Base-by-base conservation (phyloP, 2,888 invertebrate species). In the Thyatira batis region DNA sequence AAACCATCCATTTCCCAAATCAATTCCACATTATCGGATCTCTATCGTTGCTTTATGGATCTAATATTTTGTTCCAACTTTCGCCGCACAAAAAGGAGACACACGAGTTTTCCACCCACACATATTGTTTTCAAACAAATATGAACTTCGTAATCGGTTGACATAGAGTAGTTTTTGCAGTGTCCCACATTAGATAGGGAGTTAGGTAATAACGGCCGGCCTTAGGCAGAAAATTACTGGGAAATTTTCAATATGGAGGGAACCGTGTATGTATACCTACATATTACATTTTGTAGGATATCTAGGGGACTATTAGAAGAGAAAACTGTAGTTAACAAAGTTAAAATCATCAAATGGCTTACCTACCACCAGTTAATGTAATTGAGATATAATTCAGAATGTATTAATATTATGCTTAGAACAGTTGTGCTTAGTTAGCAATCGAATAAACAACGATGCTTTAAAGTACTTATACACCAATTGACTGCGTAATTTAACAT, bases 1-100 rank as follows among this genome's bases (percentile, higher is more conserved):
- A 28, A 20, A 28, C n/a, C 20, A 23, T 11, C 13, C 21, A 20
- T 52, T 48, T 57, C 62, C 62, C 48, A 48, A 65, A 73, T 73
- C 72, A 72, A 75, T 72, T 68, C 63, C 67, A 55, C 69, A 71
- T 73, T 69, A 72, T 64, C 58, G 54, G 57, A 67, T 66, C 68
- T 58, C 70, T 69, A 67, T 71, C 70, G 67, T 58, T 54, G 49
- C 67, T 68, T 70, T 73, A 75, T 70, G 69, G 69, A 61, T 65
- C 64, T 70, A 66, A 69, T 69, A 72, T 71, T 69, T 66, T 66
- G 63, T 60, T 58, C 49, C 59, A 65, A 61, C 25, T 68, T 65
- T 70, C 62, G 67, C 61, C 58, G 57, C 61, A 65, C 57, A 65
- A 60, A 65, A 58, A 58, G 58, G 56, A 60, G 51, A 54, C 56